Conservation (phyloP, 2,888 invertebrate genomes). For the Cordilura impudica region DNA sequence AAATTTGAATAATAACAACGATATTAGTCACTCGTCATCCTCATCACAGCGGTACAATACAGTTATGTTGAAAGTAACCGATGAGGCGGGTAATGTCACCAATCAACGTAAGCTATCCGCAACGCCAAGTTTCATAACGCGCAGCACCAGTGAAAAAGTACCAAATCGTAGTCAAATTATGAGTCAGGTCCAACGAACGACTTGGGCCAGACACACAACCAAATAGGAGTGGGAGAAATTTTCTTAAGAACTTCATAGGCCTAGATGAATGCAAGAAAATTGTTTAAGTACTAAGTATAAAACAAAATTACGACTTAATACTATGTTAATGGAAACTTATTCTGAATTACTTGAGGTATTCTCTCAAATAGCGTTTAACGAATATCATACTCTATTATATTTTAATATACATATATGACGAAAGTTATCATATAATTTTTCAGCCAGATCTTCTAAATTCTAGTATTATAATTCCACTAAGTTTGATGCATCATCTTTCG, state of each 20-base stretch:
- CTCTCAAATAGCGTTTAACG: too few species aligned
- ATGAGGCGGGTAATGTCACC: slow-evolving; percentile 78
- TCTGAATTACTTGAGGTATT: too few species aligned
- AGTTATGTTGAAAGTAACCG: slow-evolving; percentile 81
- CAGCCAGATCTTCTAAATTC: too few species aligned
- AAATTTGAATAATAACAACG: slow-evolving; percentile 68
- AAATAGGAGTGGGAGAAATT: slow-evolving; percentile 79
- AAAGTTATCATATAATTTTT: too few species aligned
- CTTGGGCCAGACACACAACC: slow-evolving; percentile 93
- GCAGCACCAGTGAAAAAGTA: slow-evolving; percentile 91
- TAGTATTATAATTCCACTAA: too few species aligned
- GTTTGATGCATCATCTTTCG: too few species aligned
- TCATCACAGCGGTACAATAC: slow-evolving; percentile 74
- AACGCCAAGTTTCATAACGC: slow-evolving; percentile 83
- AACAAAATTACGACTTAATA: too few species aligned
- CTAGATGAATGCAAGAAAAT: not conserved
- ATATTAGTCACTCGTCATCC: slow-evolving; percentile 56
- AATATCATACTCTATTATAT: too few species aligned
- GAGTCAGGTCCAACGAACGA: slow-evolving; percentile 88
- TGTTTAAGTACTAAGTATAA: too few species aligned
- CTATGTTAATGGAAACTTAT: too few species aligned
- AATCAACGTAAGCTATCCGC: slow-evolving; percentile 79
- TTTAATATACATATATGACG: too few species aligned
- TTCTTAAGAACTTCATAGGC: slow-evolving; percentile 43
- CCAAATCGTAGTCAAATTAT: slow-evolving; percentile 91